These are phyloP conservation scores for Henricia sp. DNA, from an alignment of 53 echinoderm and acorn worm species.

Conservation along the genomic window DNA sequence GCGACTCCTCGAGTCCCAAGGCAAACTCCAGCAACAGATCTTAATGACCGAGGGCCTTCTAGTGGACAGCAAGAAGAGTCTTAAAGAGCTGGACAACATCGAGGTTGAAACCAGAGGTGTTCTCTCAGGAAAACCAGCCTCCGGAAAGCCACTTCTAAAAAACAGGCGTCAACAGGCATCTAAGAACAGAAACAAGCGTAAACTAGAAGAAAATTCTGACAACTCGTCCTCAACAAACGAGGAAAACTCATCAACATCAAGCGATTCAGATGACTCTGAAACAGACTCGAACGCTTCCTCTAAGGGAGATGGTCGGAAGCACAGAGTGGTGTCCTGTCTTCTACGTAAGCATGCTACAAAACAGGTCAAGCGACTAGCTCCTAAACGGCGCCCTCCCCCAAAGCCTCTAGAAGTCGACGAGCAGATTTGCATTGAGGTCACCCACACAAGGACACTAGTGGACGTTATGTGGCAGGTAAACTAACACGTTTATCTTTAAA, in stretches of 20 bases:
- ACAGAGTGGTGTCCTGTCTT: constrained; percentile 64
- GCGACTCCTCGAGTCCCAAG: constrained; percentile 53
- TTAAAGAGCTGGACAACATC: constrained; percentile 53
- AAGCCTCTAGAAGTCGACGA: constrained; percentile 64
- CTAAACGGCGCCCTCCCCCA: constrained; percentile 46
- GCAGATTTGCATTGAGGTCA: constrained; percentile 88
- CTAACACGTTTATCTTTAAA: too few relatives aligned
- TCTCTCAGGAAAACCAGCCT: constrained; percentile 1
- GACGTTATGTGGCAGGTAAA: constrained; percentile 95
- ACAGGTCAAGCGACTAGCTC: constrained; percentile 39
- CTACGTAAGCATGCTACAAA: constrained; percentile 58
- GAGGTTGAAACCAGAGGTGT: constrained; percentile 34
- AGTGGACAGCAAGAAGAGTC: constrained; percentile 65
- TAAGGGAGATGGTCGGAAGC: constrained; percentile 26
- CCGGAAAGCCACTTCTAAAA: neutral
- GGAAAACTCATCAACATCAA: constrained; percentile 18
- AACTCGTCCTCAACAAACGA: neutral
- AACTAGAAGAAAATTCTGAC: constrained; percentile 10
- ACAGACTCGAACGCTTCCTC: constrained; percentile 59
- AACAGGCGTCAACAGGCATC: neutral
- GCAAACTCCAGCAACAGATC: constrained; percentile 71
- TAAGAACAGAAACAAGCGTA: constrained; percentile 12
- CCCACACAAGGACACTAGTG: constrained; percentile 85
- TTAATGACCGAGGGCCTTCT: constrained; percentile 65
- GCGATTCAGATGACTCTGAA: constrained; percentile 15